Percentiles rank a stretch among this genome's conserved stretches.
These are phyloP conservation scores for Parelbella ahira DNA, from an alignment of 2,888 invertebrate genomes.

Conservation along the genomic window DNA sequence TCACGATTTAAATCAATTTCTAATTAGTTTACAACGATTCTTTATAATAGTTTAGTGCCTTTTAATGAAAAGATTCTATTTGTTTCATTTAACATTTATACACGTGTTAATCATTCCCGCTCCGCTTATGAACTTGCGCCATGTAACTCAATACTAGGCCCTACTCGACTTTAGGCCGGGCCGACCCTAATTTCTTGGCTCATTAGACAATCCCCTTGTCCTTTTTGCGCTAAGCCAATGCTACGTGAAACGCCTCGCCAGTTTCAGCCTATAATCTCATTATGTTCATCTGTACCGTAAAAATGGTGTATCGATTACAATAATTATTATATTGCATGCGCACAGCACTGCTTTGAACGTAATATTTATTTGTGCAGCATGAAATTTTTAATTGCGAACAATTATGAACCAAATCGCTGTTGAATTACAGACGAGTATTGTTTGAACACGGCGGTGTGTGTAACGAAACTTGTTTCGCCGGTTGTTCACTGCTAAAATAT, in stretches of 20 bases:
- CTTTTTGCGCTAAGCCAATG: slow-evolving; percentile 63
- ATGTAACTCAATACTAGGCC: slow-evolving; percentile 52
- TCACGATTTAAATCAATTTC: no score
- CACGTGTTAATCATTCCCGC: slow-evolving; percentile 4
- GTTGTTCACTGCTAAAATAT: slow-evolving; percentile 26
- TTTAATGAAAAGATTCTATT: no score
- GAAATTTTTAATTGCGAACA: no score
- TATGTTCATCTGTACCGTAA: slow-evolving; percentile 53
- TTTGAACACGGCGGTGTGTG: no score
- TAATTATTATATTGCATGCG: slow-evolving; percentile 45
- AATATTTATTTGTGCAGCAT: no score
- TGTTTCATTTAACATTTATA: not conserved
- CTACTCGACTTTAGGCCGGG: slow-evolving; percentile 43
- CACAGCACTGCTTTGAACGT: no score
- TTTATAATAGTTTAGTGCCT: no score
- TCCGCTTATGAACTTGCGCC: slow-evolving; percentile 31
- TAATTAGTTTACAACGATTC: no score
- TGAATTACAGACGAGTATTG: no score
- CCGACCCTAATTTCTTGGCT: slow-evolving; percentile 75
- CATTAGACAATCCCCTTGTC: slow-evolving; percentile 66
- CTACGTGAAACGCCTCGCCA: slow-evolving; percentile 42
- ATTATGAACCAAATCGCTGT: no score
- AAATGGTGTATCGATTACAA: slow-evolving; percentile 51
- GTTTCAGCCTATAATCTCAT: slow-evolving; percentile 40
- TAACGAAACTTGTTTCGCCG: slow-evolving; percentile 6